Evolutionary conservation across 1,140 invertebrate species (phyloP), one percentile per base, ranked within the genome.

Genomic region (Eciton burchellii): DNA sequence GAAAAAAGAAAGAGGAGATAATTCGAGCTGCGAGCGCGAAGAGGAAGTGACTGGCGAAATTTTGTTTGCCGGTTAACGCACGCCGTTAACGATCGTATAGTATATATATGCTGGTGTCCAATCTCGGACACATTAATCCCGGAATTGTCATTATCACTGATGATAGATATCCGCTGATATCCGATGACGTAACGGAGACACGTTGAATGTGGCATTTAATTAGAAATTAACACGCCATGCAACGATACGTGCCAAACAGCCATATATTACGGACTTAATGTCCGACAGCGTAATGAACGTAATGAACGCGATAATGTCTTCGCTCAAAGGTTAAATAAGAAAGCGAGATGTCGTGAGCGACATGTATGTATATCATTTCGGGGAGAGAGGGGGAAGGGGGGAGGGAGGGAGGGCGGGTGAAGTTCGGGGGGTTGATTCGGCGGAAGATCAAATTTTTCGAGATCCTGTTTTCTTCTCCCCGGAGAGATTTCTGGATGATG

Each of bases 171-270:
- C 43, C 19, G 14, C 16, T 47, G 16, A 45, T 43, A 65, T 9
- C 63, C 6, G 5, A 16, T 9, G 26, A 21, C 52, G 3, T 24
- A 12, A 19, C 16, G 29, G 9, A 8, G 52, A 43, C 29, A 59
- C 29, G 26, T 29, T 62, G 57, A 49, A 49, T 14, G 4, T 76
- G 73, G 65, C 73, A 65, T 76, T 76, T 76, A 65, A 76, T 65
- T 76, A 65, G 35, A 41, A 54, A 52, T 76, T 65, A 54, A 65
- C 26, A 63, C n/a, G 49, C 4, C 11, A 14, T 16, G n/a, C 19
- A 52, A 35, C 14, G 16, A 65, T 24, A 52, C 21, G 35, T 52
- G 47, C 65, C 60, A 65, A 76, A 65, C 65, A 65, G 41, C 19
- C 47, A 54, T 76, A 76, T 65, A 76, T 76, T 65, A 65, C 24